phyloP scores from a whole-genome alignment of 2,888 invertebrate species.

The Phlogophora meticulosa region DNA sequence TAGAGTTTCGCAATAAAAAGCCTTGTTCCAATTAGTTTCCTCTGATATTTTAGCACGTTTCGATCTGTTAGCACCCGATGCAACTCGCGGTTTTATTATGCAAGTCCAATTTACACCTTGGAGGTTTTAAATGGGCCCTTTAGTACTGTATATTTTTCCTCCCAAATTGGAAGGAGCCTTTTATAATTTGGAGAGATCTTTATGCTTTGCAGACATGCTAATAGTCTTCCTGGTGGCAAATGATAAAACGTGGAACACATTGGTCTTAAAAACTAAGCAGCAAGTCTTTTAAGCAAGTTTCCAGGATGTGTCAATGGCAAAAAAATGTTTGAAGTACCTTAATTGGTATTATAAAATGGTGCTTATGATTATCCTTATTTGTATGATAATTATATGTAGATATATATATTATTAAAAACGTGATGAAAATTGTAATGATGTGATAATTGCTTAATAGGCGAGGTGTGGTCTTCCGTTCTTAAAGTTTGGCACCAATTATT shows the following conservation, averaged over 20 bases:
- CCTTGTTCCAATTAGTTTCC: constrained; percentile 86
- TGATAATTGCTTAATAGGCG: constrained; percentile 38
- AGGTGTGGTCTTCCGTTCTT: constrained; percentile 42
- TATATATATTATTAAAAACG: constrained; percentile 20
- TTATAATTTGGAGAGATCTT: constrained; percentile 22
- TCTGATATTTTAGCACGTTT: constrained; percentile 82
- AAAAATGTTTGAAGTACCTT: neutral
- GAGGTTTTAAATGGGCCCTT: constrained; percentile 50
- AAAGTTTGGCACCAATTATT: constrained; percentile 21
- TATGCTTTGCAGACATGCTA: constrained; percentile 14
- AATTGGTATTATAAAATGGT: constrained; percentile 20
- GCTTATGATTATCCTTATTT: constrained; percentile 36
- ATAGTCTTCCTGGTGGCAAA: constrained; percentile 16
- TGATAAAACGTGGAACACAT: neutral
- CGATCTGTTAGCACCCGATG: constrained; percentile 76
- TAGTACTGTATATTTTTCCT: constrained; percentile 36
- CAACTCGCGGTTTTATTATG: constrained; percentile 72
- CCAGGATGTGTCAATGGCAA: neutral
- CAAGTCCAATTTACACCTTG: constrained; percentile 71
- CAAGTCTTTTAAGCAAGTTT: constrained; percentile 25
- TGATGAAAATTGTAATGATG: constrained; percentile 42
- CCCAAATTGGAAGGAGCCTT: constrained; percentile 10
- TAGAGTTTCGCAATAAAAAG: constrained; percentile 81
- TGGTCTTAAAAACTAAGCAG: constrained; percentile 23
- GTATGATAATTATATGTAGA: constrained; percentile 41